Base-by-base conservation (phyloP, 2,113 vertebrate genomes). In the Sisor rabdophorus region DNA sequence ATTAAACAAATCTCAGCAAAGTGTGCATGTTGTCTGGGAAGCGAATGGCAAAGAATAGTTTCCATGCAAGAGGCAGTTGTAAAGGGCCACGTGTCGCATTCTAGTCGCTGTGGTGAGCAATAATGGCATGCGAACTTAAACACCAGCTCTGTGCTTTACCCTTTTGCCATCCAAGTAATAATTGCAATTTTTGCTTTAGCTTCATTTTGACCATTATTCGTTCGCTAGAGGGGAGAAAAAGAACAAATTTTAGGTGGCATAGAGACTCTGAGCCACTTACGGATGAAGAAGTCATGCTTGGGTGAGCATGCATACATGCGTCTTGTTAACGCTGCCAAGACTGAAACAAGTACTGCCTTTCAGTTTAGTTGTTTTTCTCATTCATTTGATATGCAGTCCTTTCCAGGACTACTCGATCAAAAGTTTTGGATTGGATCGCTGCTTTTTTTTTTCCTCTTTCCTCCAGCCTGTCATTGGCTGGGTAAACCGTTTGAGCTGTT, bases 21-120 rank as follows among this genome's bases (percentile, higher is more conserved):
- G 32, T 71, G 58, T n/a, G 50, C 64, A 58, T 5, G 17, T 71
- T 26, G 65, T 64, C 68, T 32, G 54, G 68, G 47, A 64, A 19
- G 17, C 20, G 11, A 10, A 44, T 69, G 47, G 15, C 16, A 19
- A 26, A 69, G 19, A 63, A n/a, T 12, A 11, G 60, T n/a, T 36
- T 20, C 30, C 17, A 2, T 17, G n/a, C 13, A 26, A 47, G 13
- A 32, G 67, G 48, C 48, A 1, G 48, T 1, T 69, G n/a, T 70
- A 17, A 70, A 54, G 28, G 19, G 68, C 50, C 32, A 32, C n/a
- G 50, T 32, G n/a, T 59, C 71, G 59, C 36, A 0, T 16, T 59
- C 56, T 28, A 7, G 40, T 47, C 16, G 6, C 40, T 30, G 1
- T 58, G n/a, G 28, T 47, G 19, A 68, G 48, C 30, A 1, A 36